Evolutionary conservation across 2,113 vertebrate species (phyloP), one percentile per base, ranked within the genome.

Genomic region (Dipodomys ordii): DNA sequence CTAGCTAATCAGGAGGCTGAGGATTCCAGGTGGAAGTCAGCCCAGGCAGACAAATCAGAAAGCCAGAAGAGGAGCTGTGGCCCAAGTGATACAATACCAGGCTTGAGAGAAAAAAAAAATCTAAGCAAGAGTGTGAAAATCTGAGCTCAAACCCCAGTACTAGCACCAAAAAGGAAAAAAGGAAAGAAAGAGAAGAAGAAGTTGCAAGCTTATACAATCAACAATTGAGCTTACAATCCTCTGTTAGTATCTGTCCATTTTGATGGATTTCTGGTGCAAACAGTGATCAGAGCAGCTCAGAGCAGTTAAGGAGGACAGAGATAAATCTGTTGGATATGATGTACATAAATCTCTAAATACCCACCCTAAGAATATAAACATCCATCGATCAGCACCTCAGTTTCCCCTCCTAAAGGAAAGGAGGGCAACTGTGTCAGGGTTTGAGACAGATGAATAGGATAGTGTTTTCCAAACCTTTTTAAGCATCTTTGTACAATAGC

Each of bases 391-490:
- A 32, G 28, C 32, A 12, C 85, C 71, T 86, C 82, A 30, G 28
- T 77, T 82, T 91, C 62, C 22, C 53, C 13, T 49, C 35, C 35
- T 39, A n/a, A 23, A 64, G 9, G 30, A 91, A 81, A 72, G 0
- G n/a, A 85, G 71, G 79, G 88, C 32, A 67, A 27, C 23, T 53
- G 13, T 77, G 87, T 30, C 79, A 39, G 72, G 67, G 25, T 73
- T 89, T 79, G 49, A 79, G 53, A 53, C 93, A 49, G 67, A 90
- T 78, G 62, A 90, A 79, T 39, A 83, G 20, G 30, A 46, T 35
- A 28, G 3, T 28, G 44, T 76, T 93, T 93, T 78, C 28, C 27
- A 73, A 89, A 80, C 28, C 60, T 90, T 44, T 92, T 72, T 92
- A 74, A 93, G 90, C 46, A 65, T 87, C 83, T 3, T 25, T 73